Conservation (phyloP, 2,113 vertebrate genomes). For the Takifugu bimaculatus region DNA sequence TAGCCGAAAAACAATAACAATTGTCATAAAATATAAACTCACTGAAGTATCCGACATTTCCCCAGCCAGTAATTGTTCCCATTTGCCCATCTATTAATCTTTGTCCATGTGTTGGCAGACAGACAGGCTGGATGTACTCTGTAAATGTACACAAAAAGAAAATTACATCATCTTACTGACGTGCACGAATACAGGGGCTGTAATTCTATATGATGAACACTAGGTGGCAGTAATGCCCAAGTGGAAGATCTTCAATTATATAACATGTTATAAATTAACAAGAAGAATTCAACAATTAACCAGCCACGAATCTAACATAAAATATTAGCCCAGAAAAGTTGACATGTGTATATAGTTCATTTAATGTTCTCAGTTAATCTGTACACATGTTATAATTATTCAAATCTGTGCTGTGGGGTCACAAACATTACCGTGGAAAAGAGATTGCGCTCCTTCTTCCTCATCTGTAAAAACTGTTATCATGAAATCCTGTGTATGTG, state of each 20-base stretch:
- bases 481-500: background rate
- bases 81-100: slow-evolving; percentile 80
- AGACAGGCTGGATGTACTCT: slow-evolving; percentile 88
- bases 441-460: background rate
- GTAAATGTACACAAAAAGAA: slow-evolving; percentile 11
- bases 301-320: background rate
- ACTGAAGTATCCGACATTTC: slow-evolving; percentile 86
- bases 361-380: no score
- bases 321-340: no score
- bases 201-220: slow-evolving; percentile 30
- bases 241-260: background rate
- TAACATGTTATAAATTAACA: background rate
- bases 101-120: slow-evolving; percentile 83
- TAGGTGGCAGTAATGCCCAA: slow-evolving; percentile 41
- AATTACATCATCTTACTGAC: background rate
- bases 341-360: no score
- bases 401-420: no score
- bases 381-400: no score
- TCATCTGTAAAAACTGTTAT: background rate
- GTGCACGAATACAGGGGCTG: background rate
- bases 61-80: slow-evolving; percentile 88
- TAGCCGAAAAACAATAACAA: background rate
- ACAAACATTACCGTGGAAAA: no score
- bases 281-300: background rate
- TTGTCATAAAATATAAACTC: slow-evolving; percentile 37